Percentiles rank a stretch among this genome's conserved stretches.
These are phyloP conservation scores for Orthosia incerta DNA, from an alignment of 2,888 invertebrate genomes.

Conservation along the genomic window DNA sequence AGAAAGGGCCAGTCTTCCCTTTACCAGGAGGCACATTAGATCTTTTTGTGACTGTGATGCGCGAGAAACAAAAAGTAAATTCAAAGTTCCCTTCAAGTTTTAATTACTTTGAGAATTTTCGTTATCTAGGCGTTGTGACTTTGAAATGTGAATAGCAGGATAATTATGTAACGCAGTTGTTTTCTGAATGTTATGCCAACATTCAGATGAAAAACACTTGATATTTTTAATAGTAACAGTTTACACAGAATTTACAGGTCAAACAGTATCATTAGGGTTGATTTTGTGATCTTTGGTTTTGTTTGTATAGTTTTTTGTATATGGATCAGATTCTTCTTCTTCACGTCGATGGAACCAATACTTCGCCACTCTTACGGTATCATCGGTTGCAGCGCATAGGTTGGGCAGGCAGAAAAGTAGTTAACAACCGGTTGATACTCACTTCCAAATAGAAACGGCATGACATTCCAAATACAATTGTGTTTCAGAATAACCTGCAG, in stretches of 20 bases:
- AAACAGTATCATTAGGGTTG: no score
- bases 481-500: slow-evolving; percentile 20
- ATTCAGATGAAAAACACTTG: no score
- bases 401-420: background rate
- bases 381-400: background rate
- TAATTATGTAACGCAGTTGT: background rate
- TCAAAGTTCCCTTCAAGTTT: slow-evolving; percentile 47
- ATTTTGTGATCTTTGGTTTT: no score
- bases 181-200: background rate
- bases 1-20: slow-evolving; percentile 9
- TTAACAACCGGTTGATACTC: no score
- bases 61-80: slow-evolving; percentile 28
- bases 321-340: background rate
- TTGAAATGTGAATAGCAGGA: slow-evolving; percentile 31
- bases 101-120: slow-evolving; percentile 54
- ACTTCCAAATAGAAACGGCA: background rate
- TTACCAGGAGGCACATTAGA: slow-evolving; percentile 15
- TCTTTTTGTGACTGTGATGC: slow-evolving; percentile 19
- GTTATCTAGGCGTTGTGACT: slow-evolving; percentile 40
- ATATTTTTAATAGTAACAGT: no score
- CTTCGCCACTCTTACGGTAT: background rate
- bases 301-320: background rate
- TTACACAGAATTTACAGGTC: no score
- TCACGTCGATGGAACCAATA: no score
- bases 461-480: background rate